Conservation (phyloP, 2,888 invertebrate genomes). For the Acleris sparsana region DNA sequence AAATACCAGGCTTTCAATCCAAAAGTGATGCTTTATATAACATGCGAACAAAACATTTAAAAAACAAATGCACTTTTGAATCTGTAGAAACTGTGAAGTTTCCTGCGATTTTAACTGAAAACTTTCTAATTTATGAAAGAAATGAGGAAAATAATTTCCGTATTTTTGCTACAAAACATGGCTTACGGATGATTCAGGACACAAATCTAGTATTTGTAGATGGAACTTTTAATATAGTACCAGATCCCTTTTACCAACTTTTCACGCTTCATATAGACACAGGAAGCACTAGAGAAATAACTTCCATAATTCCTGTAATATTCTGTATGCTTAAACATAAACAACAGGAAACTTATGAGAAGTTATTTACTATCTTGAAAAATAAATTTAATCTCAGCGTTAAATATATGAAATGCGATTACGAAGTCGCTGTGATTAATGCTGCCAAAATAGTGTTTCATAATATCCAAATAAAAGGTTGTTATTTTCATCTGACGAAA, state of each 20-base stretch:
- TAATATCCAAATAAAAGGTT: conserved; percentile 1
- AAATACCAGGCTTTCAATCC: no score
- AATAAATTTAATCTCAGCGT: not conserved
- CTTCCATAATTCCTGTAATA: not conserved
- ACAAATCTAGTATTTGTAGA: not conserved
- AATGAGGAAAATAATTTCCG: not conserved
- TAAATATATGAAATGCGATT: not conserved
- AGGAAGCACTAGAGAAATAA: conserved; percentile 3
- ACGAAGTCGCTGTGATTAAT: not conserved
- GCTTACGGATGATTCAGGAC: not conserved
- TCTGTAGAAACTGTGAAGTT: conserved; percentile 2
- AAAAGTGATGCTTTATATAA: not conserved
- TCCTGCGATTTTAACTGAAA: not conserved
- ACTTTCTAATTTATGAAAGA: not conserved
- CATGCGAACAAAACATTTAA: not conserved
- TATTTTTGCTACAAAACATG: not conserved
- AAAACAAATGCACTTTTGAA: not conserved
- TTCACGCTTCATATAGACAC: conserved; percentile 4
- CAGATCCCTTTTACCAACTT: conserved; percentile 1
- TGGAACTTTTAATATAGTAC: not conserved
- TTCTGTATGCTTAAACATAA: not conserved
- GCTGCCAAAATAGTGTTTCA: not conserved
- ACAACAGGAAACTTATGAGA: no score
- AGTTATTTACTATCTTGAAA: no score
- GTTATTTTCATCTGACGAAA: not conserved